Evolutionary conservation across 2,797 vertebrate species (phyloP).

Genomic region (Bryconaethiops microstoma): DNA sequence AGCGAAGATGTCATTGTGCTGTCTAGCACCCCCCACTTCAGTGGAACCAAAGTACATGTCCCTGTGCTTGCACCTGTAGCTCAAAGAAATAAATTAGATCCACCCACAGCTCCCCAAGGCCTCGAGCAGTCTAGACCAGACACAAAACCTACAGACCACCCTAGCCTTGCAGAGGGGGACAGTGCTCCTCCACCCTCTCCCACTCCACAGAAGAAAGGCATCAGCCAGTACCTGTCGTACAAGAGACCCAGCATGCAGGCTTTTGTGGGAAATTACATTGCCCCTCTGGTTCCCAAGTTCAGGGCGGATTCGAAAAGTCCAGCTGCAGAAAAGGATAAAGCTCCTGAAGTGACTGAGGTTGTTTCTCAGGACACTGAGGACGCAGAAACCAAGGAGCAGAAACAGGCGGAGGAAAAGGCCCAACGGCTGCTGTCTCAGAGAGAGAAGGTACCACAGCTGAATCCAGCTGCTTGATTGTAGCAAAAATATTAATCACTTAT

Average conservation of each 20-base stretch:
- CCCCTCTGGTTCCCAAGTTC: slow-evolving; percentile 90
- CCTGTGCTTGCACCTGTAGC: slow-evolving; percentile 65
- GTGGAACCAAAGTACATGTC: slow-evolving; percentile 45
- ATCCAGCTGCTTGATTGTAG: too few species aligned
- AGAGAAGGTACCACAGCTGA: slow-evolving; percentile 82
- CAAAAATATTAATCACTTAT: too few species aligned
- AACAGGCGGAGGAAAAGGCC: slow-evolving; percentile 76
- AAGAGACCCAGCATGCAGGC: slow-evolving; percentile 91
- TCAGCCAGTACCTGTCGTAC: slow-evolving; percentile 88
- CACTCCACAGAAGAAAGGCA: slow-evolving; percentile 83
- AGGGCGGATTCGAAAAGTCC: slow-evolving; percentile 80
- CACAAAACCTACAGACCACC: slow-evolving; percentile 13
- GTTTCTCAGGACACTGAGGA: slow-evolving; percentile 62
- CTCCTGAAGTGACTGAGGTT: slow-evolving; percentile 40
- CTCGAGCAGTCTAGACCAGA: slow-evolving; percentile 41
- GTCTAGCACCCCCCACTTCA: slow-evolving; percentile 28
- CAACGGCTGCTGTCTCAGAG: slow-evolving; percentile 83
- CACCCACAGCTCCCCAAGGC: not conserved
- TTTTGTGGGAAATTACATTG: slow-evolving; percentile 93
- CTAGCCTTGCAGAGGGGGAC: slow-evolving; percentile 37
- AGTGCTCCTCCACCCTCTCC: slow-evolving; percentile 50
- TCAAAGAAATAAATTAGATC: slow-evolving; percentile 48
- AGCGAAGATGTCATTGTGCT: not conserved
- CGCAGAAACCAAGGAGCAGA: slow-evolving; percentile 69
- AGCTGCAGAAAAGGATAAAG: slow-evolving; percentile 69